Percentiles rank a stretch among this genome's conserved stretches.
These are phyloP conservation scores for Petrocephalus sullivani DNA, from an alignment of 2,797 vertebrate genomes.

Conservation along the genomic window DNA sequence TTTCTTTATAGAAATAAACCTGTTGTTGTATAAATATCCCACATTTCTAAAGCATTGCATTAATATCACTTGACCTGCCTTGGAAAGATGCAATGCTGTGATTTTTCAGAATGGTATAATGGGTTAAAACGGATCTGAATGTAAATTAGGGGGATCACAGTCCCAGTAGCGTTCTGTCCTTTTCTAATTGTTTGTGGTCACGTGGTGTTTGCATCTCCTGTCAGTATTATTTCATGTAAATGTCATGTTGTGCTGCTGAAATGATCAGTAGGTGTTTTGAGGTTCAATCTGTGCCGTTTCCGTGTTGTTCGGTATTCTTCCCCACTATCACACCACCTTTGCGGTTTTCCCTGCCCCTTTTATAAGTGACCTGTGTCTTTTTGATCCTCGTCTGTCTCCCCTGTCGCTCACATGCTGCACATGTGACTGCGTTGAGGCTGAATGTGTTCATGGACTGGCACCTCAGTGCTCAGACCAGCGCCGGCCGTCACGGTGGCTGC, in stretches of 20 bases:
- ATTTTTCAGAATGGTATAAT: neutral
- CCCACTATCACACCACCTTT: too few species aligned
- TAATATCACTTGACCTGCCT: neutral
- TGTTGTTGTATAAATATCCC: neutral
- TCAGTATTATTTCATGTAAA: neutral
- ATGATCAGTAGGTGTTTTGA: neutral
- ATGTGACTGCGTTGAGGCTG: neutral
- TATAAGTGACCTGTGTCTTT: neutral
- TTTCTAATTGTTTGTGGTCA: neutral
- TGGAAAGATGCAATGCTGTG: neutral
- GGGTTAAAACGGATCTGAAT: neutral
- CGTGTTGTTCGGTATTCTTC: neutral
- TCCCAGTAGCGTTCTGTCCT: neutral
- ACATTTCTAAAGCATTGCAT: neutral
- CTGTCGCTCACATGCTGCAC: neutral
- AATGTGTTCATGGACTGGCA: neutral
- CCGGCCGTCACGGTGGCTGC: neutral
- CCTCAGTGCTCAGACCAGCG: neutral
- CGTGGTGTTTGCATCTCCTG: neutral
- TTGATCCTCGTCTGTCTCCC: neutral
- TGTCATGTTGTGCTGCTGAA: neutral
- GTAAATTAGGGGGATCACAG: neutral
- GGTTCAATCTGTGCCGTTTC: neutral
- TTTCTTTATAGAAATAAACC: neutral
- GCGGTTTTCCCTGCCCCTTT: neutral